A percentile compares a stretch with the other conserved stretches of the same genome.
Evolutionary conservation across 2,113 vertebrate genomes (phyloP).

Genomic region (Mustela lutreola): DNA sequence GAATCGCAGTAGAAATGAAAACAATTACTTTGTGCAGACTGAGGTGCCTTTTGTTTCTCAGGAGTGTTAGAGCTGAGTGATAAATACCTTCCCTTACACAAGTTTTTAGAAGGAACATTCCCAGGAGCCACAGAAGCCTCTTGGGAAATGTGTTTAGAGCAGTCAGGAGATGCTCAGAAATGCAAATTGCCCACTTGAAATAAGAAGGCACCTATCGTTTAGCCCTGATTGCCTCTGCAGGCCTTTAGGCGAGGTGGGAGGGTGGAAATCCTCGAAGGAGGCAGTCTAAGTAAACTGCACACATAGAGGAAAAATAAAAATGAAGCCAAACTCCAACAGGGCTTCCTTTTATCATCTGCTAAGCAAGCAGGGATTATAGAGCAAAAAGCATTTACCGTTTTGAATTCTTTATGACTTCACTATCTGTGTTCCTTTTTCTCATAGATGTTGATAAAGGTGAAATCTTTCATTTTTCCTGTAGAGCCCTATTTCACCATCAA

Average conservation of each 20-base stretch:
- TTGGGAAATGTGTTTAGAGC: constrained; percentile 9
- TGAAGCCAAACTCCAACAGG: constrained; percentile 31
- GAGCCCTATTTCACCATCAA: not conserved
- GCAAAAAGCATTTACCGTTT: not conserved
- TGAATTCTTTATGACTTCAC: not conserved
- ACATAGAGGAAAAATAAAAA: constrained; percentile 54
- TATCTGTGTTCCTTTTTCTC: constrained; percentile 30
- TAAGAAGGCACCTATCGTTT: constrained; percentile 76
- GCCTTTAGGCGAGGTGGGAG: not conserved
- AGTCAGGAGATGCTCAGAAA: constrained; percentile 74
- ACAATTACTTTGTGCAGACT: constrained; percentile 58
- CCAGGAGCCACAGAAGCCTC: not conserved
- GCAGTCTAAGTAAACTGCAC: constrained; percentile 2
- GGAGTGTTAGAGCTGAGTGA: not conserved
- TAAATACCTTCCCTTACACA: not conserved
- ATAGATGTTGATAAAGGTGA: not conserved
- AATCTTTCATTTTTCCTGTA: not conserved
- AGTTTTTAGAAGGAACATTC: constrained; percentile 42
- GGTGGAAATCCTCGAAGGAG: not conserved
- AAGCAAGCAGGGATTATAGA: not conserved
- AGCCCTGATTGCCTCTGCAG: constrained; percentile 73
- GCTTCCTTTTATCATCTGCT: constrained; percentile 46
- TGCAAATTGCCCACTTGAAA: constrained; percentile 78
- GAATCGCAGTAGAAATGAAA: constrained; percentile 16
- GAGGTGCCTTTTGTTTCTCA: not conserved